Conservation (phyloP, 2,113 vertebrate genomes). For the Elgaria multicarinata region DNA sequence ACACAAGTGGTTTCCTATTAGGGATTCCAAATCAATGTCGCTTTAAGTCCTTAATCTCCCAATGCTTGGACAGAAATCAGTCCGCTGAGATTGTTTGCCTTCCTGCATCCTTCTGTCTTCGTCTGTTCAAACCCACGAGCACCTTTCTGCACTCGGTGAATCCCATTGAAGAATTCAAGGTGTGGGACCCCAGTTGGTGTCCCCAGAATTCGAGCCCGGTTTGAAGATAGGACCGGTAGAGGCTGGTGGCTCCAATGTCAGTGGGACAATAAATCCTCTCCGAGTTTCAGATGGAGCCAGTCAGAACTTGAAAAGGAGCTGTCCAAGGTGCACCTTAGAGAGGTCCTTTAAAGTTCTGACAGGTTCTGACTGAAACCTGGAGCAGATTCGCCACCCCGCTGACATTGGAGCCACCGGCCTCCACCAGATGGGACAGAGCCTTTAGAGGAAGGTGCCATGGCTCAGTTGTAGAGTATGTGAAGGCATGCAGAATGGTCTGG, state of each 20-base stretch:
- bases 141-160: no score
- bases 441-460: not conserved
- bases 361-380: no score
- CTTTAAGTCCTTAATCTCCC: slow-evolving; percentile 34
- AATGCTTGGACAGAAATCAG: not conserved
- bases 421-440: not conserved
- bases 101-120: not conserved
- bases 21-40: slow-evolving; percentile 24
- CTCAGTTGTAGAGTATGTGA: no score
- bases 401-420: no score
- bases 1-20: slow-evolving; percentile 44
- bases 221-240: not conserved
- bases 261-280: no score
- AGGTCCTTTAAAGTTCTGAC: no score
- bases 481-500: not conserved
- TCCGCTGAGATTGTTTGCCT: not conserved
- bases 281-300: no score
- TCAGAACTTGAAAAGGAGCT: no score
- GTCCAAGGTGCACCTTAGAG: no score
- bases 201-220: not conserved
- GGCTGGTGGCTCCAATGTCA: no score
- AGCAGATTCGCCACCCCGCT: no score
- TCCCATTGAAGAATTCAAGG: not conserved
- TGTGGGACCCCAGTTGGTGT: no score
- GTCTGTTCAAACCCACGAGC: not conserved